These are phyloP conservation scores for Petromus typicus DNA, from an alignment of 2,113 vertebrate genomes.

Conservation along the genomic window DNA sequence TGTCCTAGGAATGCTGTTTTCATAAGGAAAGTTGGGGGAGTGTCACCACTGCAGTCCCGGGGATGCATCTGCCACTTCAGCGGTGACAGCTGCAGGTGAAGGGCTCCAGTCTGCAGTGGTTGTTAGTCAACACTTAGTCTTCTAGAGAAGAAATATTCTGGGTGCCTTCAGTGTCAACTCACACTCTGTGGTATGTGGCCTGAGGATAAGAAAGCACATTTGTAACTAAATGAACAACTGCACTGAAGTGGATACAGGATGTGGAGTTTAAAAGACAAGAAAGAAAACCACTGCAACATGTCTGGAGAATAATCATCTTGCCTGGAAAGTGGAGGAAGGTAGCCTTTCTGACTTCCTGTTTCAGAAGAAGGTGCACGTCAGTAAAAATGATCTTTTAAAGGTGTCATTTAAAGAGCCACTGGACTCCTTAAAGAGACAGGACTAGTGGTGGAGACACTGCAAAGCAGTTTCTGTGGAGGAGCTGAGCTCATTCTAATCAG, in stretches of 20 bases:
- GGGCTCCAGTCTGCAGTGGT: neutral
- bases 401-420: neutral
- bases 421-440: neutral
- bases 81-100: neutral
- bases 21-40: neutral
- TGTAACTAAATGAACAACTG: neutral
- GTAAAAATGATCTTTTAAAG: neutral
- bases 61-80: neutral
- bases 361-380: neutral
- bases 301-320: neutral
- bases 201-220: neutral
- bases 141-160: neutral
- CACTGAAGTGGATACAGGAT: neutral
- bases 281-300: neutral
- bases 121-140: neutral
- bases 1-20: constrained; percentile 51
- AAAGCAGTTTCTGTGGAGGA: neutral
- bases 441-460: neutral
- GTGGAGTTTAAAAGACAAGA: neutral
- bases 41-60: neutral
- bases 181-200: neutral
- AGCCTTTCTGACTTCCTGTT: constrained; percentile 14
- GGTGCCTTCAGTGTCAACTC: neutral
- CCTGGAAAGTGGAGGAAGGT: neutral
- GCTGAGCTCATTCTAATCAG: neutral